Evolutionary conservation across 2,113 vertebrate species (phyloP), one percentile per base, ranked within the genome.

Genomic region (Ascaphus truei): DNA sequence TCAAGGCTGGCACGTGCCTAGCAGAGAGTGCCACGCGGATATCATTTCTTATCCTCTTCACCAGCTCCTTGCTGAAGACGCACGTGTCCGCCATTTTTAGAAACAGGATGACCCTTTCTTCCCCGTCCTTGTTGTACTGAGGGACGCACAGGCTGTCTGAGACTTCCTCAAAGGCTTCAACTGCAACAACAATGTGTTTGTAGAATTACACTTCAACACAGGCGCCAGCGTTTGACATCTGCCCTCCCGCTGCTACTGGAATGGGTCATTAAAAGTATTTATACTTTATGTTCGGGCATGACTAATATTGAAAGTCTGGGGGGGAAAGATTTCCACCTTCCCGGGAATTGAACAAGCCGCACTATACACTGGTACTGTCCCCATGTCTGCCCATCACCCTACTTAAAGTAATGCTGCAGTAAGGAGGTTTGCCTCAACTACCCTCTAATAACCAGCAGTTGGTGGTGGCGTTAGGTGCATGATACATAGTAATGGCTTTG

Each of bases 101-200:
- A 77, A 99, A 98, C 16, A 99, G 89, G 60, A 98, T 84, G 25
- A 98, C 96, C 8, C 97, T 74, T 81, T 99, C 97, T 64, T 98
- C 95, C 0, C 97, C 93, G 0, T 95, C 91, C 1, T 79, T 76
- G 75, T 81, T 95, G 85, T 96, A 95, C 90, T 99, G 96, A 3
- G 97, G 94, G 2, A 98, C 88, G 1, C 97, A 99, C 0, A 99
- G 89, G 72, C 96, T 98, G 81, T 99, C 97, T 0, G 80, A 87
- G 48, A 98, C 95, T 34, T 98, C 95, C 75, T 96, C 95, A 1
- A 99, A 99, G 0, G 94, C 93, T 77, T 99, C 97, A 80, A 99
- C 97, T 98, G 86, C 0, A 36, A 74, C 31, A 37, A 0, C 30
- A 10, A 15, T 51, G 2, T 34, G 43, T 22, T 7, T 47, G 16